Evolutionary conservation across 1,140 invertebrate genomes (phyloP).

Genomic region (Cydia amplana): DNA sequence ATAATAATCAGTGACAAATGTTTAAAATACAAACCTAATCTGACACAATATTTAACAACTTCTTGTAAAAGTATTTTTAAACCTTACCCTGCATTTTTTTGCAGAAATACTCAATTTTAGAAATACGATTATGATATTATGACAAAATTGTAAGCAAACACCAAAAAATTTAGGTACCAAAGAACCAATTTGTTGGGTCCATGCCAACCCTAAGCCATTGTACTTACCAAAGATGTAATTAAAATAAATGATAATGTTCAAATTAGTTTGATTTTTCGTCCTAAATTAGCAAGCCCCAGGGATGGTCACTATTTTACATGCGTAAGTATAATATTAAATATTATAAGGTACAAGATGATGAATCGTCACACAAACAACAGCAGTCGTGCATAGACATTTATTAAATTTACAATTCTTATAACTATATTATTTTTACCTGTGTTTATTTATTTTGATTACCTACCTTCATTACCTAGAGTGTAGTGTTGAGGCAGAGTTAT

Average conservation of each 20-base stretch:
- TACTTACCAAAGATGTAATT: constrained; percentile 75
- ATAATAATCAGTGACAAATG: not conserved
- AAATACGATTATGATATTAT: not conserved
- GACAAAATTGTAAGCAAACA: constrained; percentile 22
- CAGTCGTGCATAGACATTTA: too few relatives aligned
- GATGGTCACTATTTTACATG: too few relatives aligned
- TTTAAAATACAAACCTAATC: not conserved
- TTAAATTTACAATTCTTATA: too few relatives aligned
- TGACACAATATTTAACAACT: constrained; percentile 1
- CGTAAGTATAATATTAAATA: too few relatives aligned
- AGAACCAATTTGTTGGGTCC: constrained; percentile 58
- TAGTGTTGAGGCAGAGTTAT: too few relatives aligned
- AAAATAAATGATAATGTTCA: constrained; percentile 55
- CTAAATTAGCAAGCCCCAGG: not conserved
- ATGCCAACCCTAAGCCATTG: constrained; percentile 61
- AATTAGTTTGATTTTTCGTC: constrained; percentile 32
- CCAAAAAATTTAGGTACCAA: constrained; percentile 53
- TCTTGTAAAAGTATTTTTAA: constrained; percentile 26
- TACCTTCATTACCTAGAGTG: too few relatives aligned
- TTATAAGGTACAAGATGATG: too few relatives aligned
- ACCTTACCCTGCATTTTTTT: not conserved
- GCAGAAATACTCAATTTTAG: constrained; percentile 16
- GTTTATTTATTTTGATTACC: too few relatives aligned
- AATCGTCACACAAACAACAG: too few relatives aligned
- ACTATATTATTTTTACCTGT: too few relatives aligned